Percentiles rank a stretch among this genome's conserved stretches.
These are phyloP conservation scores for Cebidichthys violaceus DNA, from an alignment of 2,113 vertebrate species.

Conservation along the genomic window DNA sequence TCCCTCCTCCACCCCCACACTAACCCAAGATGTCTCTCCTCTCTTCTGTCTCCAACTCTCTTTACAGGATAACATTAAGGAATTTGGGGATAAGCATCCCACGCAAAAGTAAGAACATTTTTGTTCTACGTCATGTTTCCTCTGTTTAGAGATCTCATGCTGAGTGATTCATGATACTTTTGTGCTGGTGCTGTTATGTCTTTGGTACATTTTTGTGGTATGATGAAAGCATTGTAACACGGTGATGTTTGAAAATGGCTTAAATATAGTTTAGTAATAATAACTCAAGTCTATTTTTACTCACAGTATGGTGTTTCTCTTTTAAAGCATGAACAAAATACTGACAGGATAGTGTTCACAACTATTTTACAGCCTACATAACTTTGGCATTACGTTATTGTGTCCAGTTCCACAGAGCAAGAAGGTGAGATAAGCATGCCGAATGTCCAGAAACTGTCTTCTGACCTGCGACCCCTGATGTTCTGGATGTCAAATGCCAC, in stretches of 20 bases:
- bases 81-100: slow-evolving; percentile 94
- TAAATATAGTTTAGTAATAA: slow-evolving; percentile 56
- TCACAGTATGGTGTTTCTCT: slow-evolving; percentile 25
- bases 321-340: slow-evolving; percentile 37
- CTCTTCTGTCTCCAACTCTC: slow-evolving; percentile 77
- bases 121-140: slow-evolving; percentile 72
- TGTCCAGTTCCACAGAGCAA: slow-evolving; percentile 83
- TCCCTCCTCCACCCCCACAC: slow-evolving; percentile 67
- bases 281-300: slow-evolving; percentile 64
- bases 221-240: slow-evolving; percentile 63
- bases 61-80: slow-evolving; percentile 94
- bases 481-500: slow-evolving; percentile 97
- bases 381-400: slow-evolving; percentile 43
- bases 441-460: slow-evolving; percentile 87
- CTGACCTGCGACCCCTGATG: slow-evolving; percentile 91
- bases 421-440: slow-evolving; percentile 80
- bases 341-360: slow-evolving; percentile 56
- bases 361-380: slow-evolving; percentile 44
- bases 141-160: slow-evolving; percentile 68
- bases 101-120: slow-evolving; percentile 90
- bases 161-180: slow-evolving; percentile 73
- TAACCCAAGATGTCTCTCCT: slow-evolving; percentile 62
- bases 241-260: slow-evolving; percentile 37
- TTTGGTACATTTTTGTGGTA: slow-evolving; percentile 64
- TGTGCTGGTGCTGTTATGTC: slow-evolving; percentile 69